A percentile compares a stretch with the other conserved stretches of the same genome.
These are phyloP conservation scores for Branchinecta lindahli DNA, from an alignment of 1,140 invertebrate genomes.

Conservation along the genomic window DNA sequence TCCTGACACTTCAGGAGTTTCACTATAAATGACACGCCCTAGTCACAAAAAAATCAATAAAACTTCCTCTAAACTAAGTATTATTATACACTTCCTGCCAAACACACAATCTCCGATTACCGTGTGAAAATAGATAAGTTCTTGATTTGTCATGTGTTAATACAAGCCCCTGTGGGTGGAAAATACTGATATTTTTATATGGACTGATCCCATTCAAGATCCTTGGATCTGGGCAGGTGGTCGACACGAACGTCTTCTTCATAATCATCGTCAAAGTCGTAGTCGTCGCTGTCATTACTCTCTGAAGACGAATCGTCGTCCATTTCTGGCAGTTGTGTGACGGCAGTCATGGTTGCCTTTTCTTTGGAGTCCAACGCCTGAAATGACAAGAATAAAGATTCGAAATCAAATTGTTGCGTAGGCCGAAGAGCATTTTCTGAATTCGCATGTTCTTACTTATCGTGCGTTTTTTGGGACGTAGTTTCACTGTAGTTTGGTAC, in stretches of 20 bases:
- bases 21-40: too few species aligned
- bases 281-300: conserved; percentile 33
- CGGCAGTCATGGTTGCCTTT: conserved; percentile 19
- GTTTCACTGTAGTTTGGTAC: background rate
- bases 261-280: conserved; percentile 39
- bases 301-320: conserved; percentile 39
- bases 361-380: conserved; percentile 15
- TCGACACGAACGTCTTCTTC: conserved; percentile 32
- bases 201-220: conserved; percentile 49
- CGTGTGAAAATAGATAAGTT: too few species aligned
- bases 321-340: conserved; percentile 34
- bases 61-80: too few species aligned
- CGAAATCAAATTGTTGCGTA: background rate
- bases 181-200: conserved; percentile 24
- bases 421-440: background rate
- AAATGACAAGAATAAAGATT: background rate
- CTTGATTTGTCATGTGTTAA: too few species aligned
- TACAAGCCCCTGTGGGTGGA: too few species aligned
- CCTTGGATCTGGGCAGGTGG: conserved; percentile 26
- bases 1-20: too few species aligned
- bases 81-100: too few species aligned
- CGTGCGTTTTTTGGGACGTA: background rate
- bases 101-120: too few species aligned
- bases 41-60: too few species aligned
- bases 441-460: background rate